phyloP scores from a whole-genome alignment of 1,140 invertebrate species.

The Sinonovacula constricta region DNA sequence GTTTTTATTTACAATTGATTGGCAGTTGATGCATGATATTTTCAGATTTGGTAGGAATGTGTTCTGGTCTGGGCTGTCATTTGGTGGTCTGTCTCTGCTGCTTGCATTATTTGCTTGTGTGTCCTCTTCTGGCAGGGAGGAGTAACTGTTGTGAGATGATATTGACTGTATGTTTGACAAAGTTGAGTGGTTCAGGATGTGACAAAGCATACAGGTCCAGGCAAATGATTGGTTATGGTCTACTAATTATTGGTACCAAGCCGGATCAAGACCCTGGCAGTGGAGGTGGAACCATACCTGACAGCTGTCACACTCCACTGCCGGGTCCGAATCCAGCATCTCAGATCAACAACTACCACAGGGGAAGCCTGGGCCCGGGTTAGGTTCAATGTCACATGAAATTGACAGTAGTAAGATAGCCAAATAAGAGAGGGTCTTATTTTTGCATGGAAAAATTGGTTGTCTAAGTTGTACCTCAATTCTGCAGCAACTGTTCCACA shows the following conservation, averaged over 20 bases:
- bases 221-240: too few relatives aligned
- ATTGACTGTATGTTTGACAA: neutral
- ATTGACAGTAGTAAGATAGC: neutral
- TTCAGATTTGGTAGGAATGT: neutral
- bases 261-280: neutral
- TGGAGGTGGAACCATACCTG: neutral
- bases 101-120: too few relatives aligned
- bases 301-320: slow-evolving; percentile 9
- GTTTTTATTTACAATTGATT: slow-evolving; percentile 9
- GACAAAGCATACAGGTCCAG: too few relatives aligned
- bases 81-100: too few relatives aligned
- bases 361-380: neutral
- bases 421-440: neutral
- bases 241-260: too few relatives aligned
- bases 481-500: neutral
- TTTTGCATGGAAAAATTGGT: neutral
- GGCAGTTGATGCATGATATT: slow-evolving; percentile 7
- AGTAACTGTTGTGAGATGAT: neutral
- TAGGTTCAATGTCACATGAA: too few relatives aligned
- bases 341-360: too few relatives aligned
- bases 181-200: neutral
- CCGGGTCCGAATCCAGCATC: neutral
- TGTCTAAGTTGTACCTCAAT: neutral
- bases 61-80: neutral
- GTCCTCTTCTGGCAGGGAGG: too few relatives aligned